Evolutionary conservation across 2,888 invertebrate species (phyloP).

Genomic region (Orthonevra nobilis): DNA sequence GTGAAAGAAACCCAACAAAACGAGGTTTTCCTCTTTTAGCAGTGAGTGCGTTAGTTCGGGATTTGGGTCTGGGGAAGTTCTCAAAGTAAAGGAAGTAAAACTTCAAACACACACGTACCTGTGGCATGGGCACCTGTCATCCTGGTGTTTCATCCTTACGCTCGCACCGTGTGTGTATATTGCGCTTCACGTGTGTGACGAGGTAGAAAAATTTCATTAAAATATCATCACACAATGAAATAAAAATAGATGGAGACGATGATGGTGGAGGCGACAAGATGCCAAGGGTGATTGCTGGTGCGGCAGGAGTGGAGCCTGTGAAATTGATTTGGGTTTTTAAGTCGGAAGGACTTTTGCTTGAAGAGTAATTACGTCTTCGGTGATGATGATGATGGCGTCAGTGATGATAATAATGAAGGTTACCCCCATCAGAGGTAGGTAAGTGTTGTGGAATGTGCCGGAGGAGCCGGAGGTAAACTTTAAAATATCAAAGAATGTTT

Average conservation of each 20-base stretch:
- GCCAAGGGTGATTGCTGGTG: no score
- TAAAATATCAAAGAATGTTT: slow-evolving; percentile 63
- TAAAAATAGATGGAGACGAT: slow-evolving; percentile 37
- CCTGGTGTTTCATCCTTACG: slow-evolving; percentile 51
- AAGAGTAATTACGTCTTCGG: slow-evolving; percentile 67
- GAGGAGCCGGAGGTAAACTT: slow-evolving; percentile 39
- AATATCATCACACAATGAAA: slow-evolving; percentile 63
- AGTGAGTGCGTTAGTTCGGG: slow-evolving; percentile 22
- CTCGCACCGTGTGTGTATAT: neutral
- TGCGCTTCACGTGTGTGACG: slow-evolving; percentile 61
- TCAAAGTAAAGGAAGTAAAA: slow-evolving; percentile 45
- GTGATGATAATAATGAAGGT: slow-evolving; percentile 65
- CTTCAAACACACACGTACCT: slow-evolving; percentile 23
- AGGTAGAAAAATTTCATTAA: slow-evolving; percentile 70
- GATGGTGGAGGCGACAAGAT: slow-evolving; percentile 22
- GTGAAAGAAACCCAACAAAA: slow-evolving; percentile 64
- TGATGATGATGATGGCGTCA: slow-evolving; percentile 48
- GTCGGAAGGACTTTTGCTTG: slow-evolving; percentile 70
- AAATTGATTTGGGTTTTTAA: slow-evolving; percentile 71
- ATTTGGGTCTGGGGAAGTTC: slow-evolving; percentile 38
- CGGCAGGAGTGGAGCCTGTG: slow-evolving; percentile 46
- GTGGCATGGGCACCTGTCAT: slow-evolving; percentile 65
- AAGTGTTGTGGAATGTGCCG: neutral
- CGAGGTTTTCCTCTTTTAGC: slow-evolving; percentile 40
- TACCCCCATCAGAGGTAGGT: slow-evolving; percentile 16